Evolutionary conservation across 2,797 vertebrate species (phyloP), one percentile per base, ranked within the genome.

Genomic region (Xenentodon cancila): DNA sequence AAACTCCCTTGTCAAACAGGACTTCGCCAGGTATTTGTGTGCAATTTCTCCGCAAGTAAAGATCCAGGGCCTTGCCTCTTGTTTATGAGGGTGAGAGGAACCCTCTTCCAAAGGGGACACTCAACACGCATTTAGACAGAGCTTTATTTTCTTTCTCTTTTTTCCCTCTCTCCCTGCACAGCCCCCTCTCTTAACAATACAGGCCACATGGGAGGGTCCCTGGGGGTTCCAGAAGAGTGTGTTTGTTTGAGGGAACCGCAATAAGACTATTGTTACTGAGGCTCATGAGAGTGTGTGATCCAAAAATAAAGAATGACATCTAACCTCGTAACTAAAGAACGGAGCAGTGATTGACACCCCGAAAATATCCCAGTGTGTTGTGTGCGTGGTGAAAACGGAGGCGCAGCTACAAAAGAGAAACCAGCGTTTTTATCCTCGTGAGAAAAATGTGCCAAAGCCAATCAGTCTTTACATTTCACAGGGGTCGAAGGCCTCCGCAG

Each of bases 201-300:
- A 17, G 11, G 53, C 73, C 80, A 80, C 85, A 88, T 77, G 76
- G 81, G 79, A 86, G 75, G 71, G 71, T 84, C 80, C 68, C 71
- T 57, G 59, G 84, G 78, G 89, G 77, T 88, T 91, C 89, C 84
- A 89, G 84, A 90, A 88, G 72, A 82, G 79, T 75, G 69, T 87
- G 84, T 90, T 91, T 91, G 88, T 89, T 88, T 74, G 79, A 64
- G 84, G 70, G 64, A 74, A 48, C 57, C 68, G 71, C 63, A 77
- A 58, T 57, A 79, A 80, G 62, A 70, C 74, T 62, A 90, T 92
- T 91, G 88, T 91, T 83, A 60, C 32, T 53, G 64, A 54, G 25
- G 53, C 50, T 67, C 57, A 61, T 59, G 75, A 48, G 60, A 67
- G 69, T 70, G 59, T 67, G 78, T 69, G 64, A 80, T 73, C 78